Percentiles rank a stretch among this genome's conserved stretches.
Evolutionary conservation across 2,113 vertebrate genomes (phyloP).

Genomic region (Sminthopsis crassicaudata): DNA sequence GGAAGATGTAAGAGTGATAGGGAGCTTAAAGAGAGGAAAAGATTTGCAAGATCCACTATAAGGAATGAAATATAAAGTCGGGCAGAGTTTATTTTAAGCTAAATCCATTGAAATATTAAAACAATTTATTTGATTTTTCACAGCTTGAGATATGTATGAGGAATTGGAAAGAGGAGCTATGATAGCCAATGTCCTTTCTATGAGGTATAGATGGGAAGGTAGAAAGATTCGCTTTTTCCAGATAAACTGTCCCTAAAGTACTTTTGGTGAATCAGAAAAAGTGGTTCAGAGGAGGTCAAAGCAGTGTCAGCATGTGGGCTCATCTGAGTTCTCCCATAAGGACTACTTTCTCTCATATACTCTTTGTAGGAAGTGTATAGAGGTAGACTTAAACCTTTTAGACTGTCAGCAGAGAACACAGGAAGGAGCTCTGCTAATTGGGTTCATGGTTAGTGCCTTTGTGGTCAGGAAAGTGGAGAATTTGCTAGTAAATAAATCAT

Average conservation of each 20-base stretch:
- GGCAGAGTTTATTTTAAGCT: not conserved
- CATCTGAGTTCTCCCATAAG: not conserved
- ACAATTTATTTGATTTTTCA: not conserved
- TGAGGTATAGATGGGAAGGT: not conserved
- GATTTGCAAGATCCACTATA: not conserved
- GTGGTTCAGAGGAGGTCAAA: not conserved
- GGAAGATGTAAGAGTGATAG: not conserved
- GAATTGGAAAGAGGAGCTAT: not conserved
- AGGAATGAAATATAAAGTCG: not conserved
- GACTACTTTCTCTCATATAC: not conserved
- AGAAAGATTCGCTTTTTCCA: not conserved
- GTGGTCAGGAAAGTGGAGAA: not conserved
- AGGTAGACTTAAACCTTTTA: not conserved
- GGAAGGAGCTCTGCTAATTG: not conserved
- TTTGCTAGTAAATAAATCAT: not conserved
- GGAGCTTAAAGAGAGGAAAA: not conserved
- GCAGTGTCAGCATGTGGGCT: not conserved
- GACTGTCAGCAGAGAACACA: not conserved
- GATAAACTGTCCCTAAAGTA: not conserved
- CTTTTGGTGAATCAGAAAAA: conserved; percentile 6
- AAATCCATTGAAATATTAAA: not conserved
- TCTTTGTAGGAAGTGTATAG: not conserved
- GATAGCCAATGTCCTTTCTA: not conserved
- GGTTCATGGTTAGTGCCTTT: not conserved
- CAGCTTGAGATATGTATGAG: not conserved